Conservation (phyloP, 2,797 vertebrate species). For the Nannoperca obscura region DNA sequence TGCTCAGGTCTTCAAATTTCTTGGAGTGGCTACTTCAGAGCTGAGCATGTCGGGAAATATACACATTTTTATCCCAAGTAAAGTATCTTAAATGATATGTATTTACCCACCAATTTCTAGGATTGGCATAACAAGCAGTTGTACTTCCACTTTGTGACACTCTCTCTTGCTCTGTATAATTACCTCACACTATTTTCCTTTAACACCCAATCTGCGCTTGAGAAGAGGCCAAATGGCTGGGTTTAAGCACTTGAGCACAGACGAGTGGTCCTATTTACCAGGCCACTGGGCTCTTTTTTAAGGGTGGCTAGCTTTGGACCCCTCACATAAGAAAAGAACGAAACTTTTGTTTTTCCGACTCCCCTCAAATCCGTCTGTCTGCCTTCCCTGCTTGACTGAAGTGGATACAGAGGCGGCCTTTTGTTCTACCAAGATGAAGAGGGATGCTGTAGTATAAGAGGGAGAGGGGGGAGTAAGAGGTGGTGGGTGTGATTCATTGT, state of each 20-base stretch:
- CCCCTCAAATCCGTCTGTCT: constrained; percentile 67
- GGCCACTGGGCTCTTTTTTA: constrained; percentile 63
- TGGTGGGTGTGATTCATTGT: constrained; percentile 70
- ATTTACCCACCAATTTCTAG: neutral
- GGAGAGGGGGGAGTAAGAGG: constrained; percentile 51
- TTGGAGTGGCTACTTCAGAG: constrained; percentile 1
- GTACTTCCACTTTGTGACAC: neutral
- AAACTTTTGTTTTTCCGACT: constrained; percentile 71
- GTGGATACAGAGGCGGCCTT: constrained; percentile 72
- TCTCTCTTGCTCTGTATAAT: constrained; percentile 27
- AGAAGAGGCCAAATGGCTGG: constrained; percentile 60
- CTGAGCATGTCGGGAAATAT: neutral
- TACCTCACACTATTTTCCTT: constrained; percentile 45
- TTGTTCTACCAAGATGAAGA: constrained; percentile 77
- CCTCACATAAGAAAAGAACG: constrained; percentile 63
- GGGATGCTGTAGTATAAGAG: constrained; percentile 64
- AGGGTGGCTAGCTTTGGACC: constrained; percentile 71
- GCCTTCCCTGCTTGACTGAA: constrained; percentile 70
- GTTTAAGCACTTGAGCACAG: constrained; percentile 67
- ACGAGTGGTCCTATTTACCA: constrained; percentile 69
- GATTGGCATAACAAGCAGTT: constrained; percentile 2
- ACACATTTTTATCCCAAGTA: neutral
- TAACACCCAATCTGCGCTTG: constrained; percentile 44
- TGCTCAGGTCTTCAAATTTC: constrained; percentile 13
- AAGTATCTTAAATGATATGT: constrained; percentile 7